Percentiles rank a stretch among this genome's conserved stretches.
Evolutionary conservation across 1,140 invertebrate species (phyloP).

Genomic region (Euwallacea similis): DNA sequence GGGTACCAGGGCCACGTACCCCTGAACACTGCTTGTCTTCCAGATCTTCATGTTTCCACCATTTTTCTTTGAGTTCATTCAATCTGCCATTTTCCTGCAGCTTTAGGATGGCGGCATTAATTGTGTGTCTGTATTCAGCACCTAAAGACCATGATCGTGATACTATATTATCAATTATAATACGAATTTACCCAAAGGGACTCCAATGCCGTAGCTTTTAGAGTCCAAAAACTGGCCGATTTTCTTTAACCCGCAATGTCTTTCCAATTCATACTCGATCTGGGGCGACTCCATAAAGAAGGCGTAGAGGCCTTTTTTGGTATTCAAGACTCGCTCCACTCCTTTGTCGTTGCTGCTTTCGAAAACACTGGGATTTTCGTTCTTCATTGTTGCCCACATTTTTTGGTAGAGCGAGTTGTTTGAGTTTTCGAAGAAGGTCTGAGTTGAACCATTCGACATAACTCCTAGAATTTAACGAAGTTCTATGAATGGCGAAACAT

Average conservation of each 20-base stretch:
- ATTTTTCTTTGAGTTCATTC: conserved; percentile 76
- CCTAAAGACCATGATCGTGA: conserved; percentile 12
- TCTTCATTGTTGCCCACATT: conserved; percentile 77
- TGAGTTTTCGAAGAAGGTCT: conserved; percentile 71
- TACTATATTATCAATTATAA: background rate
- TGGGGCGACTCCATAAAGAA: conserved; percentile 86
- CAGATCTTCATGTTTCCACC: conserved; percentile 75
- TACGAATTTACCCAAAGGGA: conserved; percentile 65
- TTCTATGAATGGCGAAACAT: background rate
- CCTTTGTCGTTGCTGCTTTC: conserved; percentile 81
- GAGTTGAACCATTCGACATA: conserved; percentile 70
- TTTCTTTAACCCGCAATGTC: conserved; percentile 77
- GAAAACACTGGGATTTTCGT: conserved; percentile 79
- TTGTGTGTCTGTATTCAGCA: conserved; percentile 65
- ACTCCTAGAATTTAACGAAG: conserved; percentile 54
- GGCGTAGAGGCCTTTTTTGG: conserved; percentile 68
- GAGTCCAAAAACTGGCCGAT: conserved; percentile 75
- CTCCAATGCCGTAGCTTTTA: conserved; percentile 82
- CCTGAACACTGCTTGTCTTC: conserved; percentile 44
- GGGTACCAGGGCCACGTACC: conserved; percentile 5
- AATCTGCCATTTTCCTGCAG: conserved; percentile 80
- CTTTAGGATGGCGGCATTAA: conserved; percentile 75
- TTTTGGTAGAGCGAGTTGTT: conserved; percentile 69
- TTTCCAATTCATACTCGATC: conserved; percentile 76
- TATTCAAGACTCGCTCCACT: conserved; percentile 74